Base-by-base conservation (phyloP, 2,888 invertebrate genomes). In the Aspidiotus destructor region DNA sequence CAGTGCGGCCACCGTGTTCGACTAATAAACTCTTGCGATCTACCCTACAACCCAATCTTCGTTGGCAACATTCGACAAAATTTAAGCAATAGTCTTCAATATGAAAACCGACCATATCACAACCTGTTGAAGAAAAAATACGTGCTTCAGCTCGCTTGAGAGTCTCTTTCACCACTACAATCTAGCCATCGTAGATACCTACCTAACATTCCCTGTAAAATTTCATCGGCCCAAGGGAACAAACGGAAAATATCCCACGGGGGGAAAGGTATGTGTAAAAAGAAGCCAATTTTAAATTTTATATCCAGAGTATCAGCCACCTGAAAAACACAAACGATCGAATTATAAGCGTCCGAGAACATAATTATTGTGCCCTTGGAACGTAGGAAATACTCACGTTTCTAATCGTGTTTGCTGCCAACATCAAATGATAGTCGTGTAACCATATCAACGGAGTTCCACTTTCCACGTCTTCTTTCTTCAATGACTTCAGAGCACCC, bases 221-320 rank as follows among this genome's bases (percentile, higher is more conserved):
- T 87, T 79, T 93, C 93, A 78, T 92, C 92, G n/a, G 90, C 88
- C 90, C 92, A 92, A 1, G 92, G 92, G 74, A 94, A 88, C 63
- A 93, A 80, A 71, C 92, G 82, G 78, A 91, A 92, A 73, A 93
- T 92, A 75, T 94, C 94, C 90, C 93, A 94, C 13, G 93, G 88
- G 13, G 93, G 93, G 78, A 95, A 95, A 0, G 95, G 95, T 75
- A 95, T 95, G 79, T 95, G 95, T 71, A 95, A 81, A 79, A 95
- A 95, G 80, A 95, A 95, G 41, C 92, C 93, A 72, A 94, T 79
- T 76, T 91, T 90, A 75, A 86, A 87, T 71, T 84, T 83, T 40
- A 92, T 80, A 70, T 85, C 83, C 73, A 86, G 85, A 74, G 90
- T 89, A 74, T 91, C 91, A 0, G 87, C 88, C 16, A 82, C 81